phyloP scores from a whole-genome alignment of 1,140 invertebrate genomes.

The Eriocheir sinensis region DNA sequence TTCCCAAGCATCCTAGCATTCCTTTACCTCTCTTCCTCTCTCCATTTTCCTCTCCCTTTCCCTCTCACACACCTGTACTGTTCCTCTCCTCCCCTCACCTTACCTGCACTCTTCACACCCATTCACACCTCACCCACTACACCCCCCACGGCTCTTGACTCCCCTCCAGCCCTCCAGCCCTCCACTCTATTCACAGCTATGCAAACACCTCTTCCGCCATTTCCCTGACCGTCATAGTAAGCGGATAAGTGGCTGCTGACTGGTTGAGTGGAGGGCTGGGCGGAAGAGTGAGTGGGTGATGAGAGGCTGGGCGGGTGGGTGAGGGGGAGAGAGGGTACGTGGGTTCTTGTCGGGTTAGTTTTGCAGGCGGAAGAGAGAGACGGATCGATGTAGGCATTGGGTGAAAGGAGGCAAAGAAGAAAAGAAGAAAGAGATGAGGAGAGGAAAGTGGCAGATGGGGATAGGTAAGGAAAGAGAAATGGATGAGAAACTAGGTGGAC shows the following conservation, averaged over 20 bases:
- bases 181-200: not conserved
- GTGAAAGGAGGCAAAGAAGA: not conserved
- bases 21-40: too few species aligned
- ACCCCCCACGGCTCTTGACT: not conserved
- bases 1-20: too few species aligned
- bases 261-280: too few species aligned
- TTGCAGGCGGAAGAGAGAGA: too few species aligned
- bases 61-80: not conserved
- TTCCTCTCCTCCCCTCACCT: not conserved
- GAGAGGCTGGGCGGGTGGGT: too few species aligned
- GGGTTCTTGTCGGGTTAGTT: too few species aligned
- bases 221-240: not conserved
- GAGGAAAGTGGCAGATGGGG: too few species aligned
- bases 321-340: not conserved
- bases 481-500: too few species aligned
- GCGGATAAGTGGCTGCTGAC: not conserved
- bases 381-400: too few species aligned
- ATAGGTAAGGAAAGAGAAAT: too few species aligned
- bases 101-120: not conserved
- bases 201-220: not conserved
- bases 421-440: too few species aligned
- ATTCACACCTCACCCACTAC: not conserved
- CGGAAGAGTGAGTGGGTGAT: too few species aligned
- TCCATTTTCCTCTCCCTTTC: not conserved
- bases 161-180: not conserved